Evolutionary conservation across 2,113 vertebrate genomes (phyloP).

Genomic region (Harpagus bidentatus): DNA sequence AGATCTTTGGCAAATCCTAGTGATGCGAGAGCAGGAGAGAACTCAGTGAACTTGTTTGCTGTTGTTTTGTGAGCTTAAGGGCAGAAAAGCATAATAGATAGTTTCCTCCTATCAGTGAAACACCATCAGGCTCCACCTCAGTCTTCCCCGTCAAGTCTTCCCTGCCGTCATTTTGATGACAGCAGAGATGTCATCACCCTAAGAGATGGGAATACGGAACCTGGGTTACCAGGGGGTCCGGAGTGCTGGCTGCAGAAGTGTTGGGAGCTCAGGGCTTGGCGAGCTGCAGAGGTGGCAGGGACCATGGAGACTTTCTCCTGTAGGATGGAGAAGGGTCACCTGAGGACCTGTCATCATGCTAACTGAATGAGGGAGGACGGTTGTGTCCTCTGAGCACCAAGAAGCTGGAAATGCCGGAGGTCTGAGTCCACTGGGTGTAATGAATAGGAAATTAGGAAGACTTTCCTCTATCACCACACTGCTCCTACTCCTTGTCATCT

Average conservation of each 20-base stretch:
- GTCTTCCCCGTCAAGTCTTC: not conserved
- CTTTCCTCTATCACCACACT: not conserved
- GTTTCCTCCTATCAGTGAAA: not conserved
- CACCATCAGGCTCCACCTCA: not conserved
- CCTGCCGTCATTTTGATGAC: not conserved
- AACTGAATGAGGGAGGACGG: not conserved
- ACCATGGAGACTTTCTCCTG: not conserved
- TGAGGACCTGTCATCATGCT: not conserved
- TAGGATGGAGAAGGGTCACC: not conserved
- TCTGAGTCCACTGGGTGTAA: not conserved
- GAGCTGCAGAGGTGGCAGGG: not conserved
- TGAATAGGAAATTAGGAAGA: not conserved
- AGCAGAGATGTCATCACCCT: not conserved
- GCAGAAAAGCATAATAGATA: not conserved
- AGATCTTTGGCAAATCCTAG: not conserved
- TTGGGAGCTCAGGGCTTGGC: not conserved
- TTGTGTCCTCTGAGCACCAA: not conserved
- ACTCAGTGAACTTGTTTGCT: not conserved
- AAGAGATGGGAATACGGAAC: not conserved
- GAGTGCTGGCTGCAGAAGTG: not conserved
- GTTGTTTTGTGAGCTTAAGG: not conserved
- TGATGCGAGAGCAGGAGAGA: not conserved
- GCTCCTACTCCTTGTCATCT: not conserved
- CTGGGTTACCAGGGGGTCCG: not conserved
- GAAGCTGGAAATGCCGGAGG: not conserved